Base-by-base conservation (phyloP, 2,888 invertebrate species). In the Ormyrus thymus region DNA sequence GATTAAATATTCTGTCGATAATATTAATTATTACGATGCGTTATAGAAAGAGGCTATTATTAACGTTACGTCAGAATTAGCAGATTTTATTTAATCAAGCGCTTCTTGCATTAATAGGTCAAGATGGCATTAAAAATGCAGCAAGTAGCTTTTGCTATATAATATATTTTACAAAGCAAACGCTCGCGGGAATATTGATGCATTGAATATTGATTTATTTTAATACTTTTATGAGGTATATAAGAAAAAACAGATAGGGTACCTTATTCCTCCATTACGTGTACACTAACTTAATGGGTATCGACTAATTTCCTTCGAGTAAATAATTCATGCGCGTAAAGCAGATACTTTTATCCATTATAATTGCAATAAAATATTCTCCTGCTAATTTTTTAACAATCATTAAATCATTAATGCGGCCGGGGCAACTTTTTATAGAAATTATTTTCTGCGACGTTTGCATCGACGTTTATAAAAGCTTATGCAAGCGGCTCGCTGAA, bases 171-270 rank as follows among this genome's bases (percentile, higher is more conserved):
- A 48, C 69, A 13, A 58, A 68, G 11, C 10, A 71, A 71, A 4
- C 61, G 61, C 61, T 55, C 48, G 13, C 45, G 62, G 53, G 68
- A 76, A 69, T 43, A 76, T 76, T 76, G 29, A 76, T 61, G 55
- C 48, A 55, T 59, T 76, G 69, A 61, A 76, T 76, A 76, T 76
- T 72, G 77, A 77, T 77, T 77, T 71, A 77, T 77, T 72, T 72
- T 59, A 72, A 72, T 59, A 64, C 65, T 71, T 76, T 71, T 70
- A 53, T 56, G 13, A 7, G 11, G 6, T 45, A n/a, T 29, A n/a
- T 8, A 46, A 48, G 46, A 66, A 72, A 56, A 66, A 58, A 59
- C 45, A 45, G 46, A 71, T 65, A 65, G 53, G 46, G 68, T 75
- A 76, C 62, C 61, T 72, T 72, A 53, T 68, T 68, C 45, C 53